Evolutionary conservation across 37 sponge, comb jelly and placozoan genomes (phyloP), one percentile per base, ranked within the genome.

Genomic region (Oscarella lobularis): DNA sequence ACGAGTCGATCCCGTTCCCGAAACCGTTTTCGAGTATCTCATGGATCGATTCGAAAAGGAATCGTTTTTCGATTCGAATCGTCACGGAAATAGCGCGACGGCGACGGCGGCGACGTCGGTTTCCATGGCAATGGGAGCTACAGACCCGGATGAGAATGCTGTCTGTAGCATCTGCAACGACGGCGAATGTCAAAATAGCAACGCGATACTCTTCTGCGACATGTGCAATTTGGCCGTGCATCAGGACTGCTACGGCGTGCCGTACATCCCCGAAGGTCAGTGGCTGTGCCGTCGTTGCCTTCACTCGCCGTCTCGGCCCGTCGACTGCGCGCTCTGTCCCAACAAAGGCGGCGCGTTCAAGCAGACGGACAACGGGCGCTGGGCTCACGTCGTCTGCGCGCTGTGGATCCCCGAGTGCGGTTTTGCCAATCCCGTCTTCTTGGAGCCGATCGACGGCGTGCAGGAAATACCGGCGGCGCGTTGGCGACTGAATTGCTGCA

Each of bases 191-290:
- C 95, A 94, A 80, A 98, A 98, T 74, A 98, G 95, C 35, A 98
- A 98, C 72, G 95, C 89, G 75, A 98, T 98, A 65, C 80, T 98
- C 40, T 98, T 98, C 84, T 98, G 99, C 74, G 99, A 98, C 80
- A 98, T 98, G 99, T 98, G 99, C 84, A 98, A 98, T 60, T 75
- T 98, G 48, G 95, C 99, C 20, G 92, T 98, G 31, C 99, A 98
- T 76, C 99, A 98, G 72, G 99, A 98, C 76, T 98, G 99, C 80
- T 98, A 98, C 75, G 99, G 99, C 27, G 94, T 98, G 33, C 99
- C 99, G n/a, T 98, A 90, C 84, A 98, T 98, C 39, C 99, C 99
- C 1, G 99, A 98, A 77, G 99, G 99, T 2, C 99, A 98, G 83
- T 98, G 99, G 99, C 82, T 94, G 5, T 98, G 99, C 68, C 76